Conservation (phyloP, 2,888 invertebrate genomes). For the Dione juno region DNA sequence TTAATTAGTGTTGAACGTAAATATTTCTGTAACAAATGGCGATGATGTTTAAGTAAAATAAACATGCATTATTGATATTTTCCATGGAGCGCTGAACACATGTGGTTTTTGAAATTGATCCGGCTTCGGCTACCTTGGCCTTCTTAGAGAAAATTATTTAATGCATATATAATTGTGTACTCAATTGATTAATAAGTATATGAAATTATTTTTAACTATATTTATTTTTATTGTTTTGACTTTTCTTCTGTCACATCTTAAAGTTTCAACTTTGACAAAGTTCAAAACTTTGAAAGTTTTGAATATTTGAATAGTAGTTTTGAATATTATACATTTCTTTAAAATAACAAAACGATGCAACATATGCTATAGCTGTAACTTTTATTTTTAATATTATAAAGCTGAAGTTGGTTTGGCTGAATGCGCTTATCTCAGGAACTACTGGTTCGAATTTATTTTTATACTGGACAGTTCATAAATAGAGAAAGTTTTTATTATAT, state of each 20-base stretch:
- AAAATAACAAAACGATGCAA: not conserved
- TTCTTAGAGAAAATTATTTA: constrained; percentile 7
- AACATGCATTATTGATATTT: constrained; percentile 33
- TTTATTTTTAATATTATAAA: too few relatives aligned
- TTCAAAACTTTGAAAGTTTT: too few relatives aligned
- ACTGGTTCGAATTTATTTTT: too few relatives aligned
- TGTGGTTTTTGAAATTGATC: constrained; percentile 25
- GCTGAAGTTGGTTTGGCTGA: too few relatives aligned
- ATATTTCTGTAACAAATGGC: constrained; percentile 34
- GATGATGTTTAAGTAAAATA: constrained; percentile 21
- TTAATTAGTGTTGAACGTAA: constrained; percentile 34
- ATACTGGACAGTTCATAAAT: too few relatives aligned
- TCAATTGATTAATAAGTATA: not conserved
- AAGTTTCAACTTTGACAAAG: too few relatives aligned
- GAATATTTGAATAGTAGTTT: too few relatives aligned
- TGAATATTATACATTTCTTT: not conserved
- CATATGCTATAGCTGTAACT: not conserved
- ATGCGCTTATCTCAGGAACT: too few relatives aligned
- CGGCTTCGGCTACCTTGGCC: constrained; percentile 20
- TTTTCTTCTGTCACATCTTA: too few relatives aligned
- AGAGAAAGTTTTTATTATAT: too few relatives aligned
- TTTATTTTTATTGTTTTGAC: too few relatives aligned
- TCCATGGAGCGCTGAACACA: constrained; percentile 22
- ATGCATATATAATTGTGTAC: not conserved
- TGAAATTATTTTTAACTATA: not conserved